Base-by-base conservation (phyloP, 64 coral and sea anemone genomes). In the Platygyra sinensis region DNA sequence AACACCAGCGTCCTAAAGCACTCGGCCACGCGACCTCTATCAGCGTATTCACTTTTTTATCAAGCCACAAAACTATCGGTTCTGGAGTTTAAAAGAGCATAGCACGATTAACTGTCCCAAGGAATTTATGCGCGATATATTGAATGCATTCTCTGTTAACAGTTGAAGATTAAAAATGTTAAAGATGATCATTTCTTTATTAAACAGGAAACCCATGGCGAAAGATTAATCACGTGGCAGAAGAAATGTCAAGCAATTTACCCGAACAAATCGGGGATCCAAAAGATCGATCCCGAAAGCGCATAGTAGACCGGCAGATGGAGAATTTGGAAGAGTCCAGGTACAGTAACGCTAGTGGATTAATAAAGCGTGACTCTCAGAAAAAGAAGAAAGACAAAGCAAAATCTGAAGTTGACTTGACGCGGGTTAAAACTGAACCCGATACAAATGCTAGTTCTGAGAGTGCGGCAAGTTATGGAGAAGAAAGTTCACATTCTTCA, bases 331-430 rank as follows among this genome's bases (percentile, higher is more conserved):
- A 80, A 30, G 54, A 61, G 27, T 15, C 52, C 16, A 5, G 27
- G 24, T 16, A 29, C 10, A 60, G n/a, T 60, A 25, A 57, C 14
- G n/a, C 11, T 14, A 61, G 28, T 2, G 2, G 7, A 75, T 39
- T 39, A 75, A 46, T 17, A 2, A 42, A 42, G 36, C 15, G 33
- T 20, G 73, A 75, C 36, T 57, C 52, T 11, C 51, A 13, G 29
- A 60, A 80, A 28, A 80, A 30, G 52, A 80, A 80, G 78, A 80
- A 28, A 80, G 78, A 80, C 28, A 60, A 80, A 18, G 52, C 57
- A 16, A 60, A 25, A 57, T 12, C 32, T 14, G 78, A 59, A 27
- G 4, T 80, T 80, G 78, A 60, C 32, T 30, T 80, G 15, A 57
- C 13, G 12, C 20, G 28, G 25, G 78, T 59, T n/a, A 80, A 80